Evolutionary conservation across 2,888 invertebrate species (phyloP), one percentile per base, ranked within the genome.

Genomic region (Desoria tigrina): DNA sequence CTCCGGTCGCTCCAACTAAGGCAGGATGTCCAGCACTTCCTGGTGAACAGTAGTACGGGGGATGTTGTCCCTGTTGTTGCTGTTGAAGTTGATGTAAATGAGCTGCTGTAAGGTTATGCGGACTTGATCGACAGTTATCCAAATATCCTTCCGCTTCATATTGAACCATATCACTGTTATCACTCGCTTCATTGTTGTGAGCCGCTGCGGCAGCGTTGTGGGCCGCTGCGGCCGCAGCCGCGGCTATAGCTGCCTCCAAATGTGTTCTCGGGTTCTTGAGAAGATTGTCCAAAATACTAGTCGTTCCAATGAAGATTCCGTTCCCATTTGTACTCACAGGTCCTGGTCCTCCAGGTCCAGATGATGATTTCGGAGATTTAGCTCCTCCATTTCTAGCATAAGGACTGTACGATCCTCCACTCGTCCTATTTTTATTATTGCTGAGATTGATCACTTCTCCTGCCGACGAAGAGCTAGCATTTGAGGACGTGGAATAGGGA

Each of bases 271-370:
- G 74, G 58, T 76, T 75, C 64, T 75, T 75, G 65, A 76, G 73
- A 69, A 75, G 71, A 70, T 76, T 76, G 66, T 76, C 76, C 71
- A 76, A 68, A 73, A 76, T 76, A 68, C 74, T 75, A 28, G 76
- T 76, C 26, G 74, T 71, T 65, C 74, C 75, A 45, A 75, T 69
- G 55, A 73, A 75, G 60, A 73, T 63, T 58, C 74, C 65, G 65
- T 67, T 71, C 63, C 65, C 68, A 61, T 69, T 69, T 68, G 69
- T 66, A 65, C 69, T 66, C 61, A 63, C 68, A 63, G 63, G 57
- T 53, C 67, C 67, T 7, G 58, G 23, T 14, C 26, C 62, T 9
- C 23, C 27, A 9, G 32, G 16, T 24, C 57, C 55, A 39, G 66
- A 64, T 57, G 65, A 63, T 42, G 69, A 69, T 63, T 70, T 70